Evolutionary conservation across 2,797 vertebrate genomes (phyloP).

Genomic region (Mormyrus hasselquistii): DNA sequence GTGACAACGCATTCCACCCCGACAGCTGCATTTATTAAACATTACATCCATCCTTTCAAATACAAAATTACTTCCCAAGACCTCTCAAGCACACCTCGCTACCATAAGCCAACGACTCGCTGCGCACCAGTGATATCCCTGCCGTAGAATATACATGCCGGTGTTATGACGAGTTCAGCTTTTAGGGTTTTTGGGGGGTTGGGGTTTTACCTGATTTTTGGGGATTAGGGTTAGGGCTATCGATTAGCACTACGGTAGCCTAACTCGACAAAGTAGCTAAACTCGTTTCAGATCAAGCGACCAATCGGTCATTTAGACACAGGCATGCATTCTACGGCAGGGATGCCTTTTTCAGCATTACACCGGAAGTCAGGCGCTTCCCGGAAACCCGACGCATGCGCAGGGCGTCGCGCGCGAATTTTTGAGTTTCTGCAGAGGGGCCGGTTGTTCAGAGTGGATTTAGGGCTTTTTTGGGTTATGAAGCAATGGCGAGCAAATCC

Average conservation of each 20-base stretch:
- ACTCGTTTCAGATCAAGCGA: too few species aligned
- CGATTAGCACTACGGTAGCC: too few species aligned
- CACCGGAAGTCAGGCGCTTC: neutral
- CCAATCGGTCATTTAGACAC: too few species aligned
- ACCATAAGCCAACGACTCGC: neutral
- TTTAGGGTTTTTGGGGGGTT: too few species aligned
- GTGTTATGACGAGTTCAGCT: too few species aligned
- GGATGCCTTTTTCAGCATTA: too few species aligned
- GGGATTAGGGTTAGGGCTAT: too few species aligned
- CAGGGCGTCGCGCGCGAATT: conserved; percentile 66
- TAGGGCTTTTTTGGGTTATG: conserved; percentile 43
- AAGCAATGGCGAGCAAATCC: conserved; percentile 51
- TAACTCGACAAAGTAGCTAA: too few species aligned
- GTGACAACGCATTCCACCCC: neutral
- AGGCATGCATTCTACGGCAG: too few species aligned
- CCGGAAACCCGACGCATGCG: conserved; percentile 50
- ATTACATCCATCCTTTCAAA: neutral
- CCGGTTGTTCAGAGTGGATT: neutral
- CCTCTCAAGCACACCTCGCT: neutral
- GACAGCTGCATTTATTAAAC: neutral
- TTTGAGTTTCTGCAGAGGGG: conserved; percentile 46
- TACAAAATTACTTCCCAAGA: neutral
- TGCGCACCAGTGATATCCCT: too few species aligned
- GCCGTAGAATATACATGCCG: too few species aligned
- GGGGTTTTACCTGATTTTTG: too few species aligned